Percentiles rank a stretch among this genome's conserved stretches.
Conservation (phyloP, 2,113 vertebrate genomes). For the Malurus alboscapulatus region DNA sequence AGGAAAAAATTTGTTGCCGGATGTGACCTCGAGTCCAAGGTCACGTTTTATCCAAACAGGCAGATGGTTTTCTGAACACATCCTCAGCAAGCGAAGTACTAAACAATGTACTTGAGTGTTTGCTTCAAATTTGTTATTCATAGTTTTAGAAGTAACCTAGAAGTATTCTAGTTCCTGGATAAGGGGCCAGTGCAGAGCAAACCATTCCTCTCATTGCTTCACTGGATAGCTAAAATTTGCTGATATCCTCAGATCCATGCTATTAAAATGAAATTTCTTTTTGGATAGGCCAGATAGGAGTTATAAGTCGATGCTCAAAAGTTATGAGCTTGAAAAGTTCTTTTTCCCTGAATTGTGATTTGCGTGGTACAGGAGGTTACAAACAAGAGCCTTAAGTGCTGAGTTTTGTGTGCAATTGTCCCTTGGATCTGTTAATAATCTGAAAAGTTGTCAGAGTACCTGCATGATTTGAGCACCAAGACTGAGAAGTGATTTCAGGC, state of each 20-base stretch:
- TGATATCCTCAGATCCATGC: not conserved
- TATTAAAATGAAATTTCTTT: not conserved
- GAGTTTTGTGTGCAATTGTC: not conserved
- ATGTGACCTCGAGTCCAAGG: not conserved
- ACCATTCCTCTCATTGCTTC: fast-evolving
- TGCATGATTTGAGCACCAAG: not conserved
- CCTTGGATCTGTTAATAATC: not conserved
- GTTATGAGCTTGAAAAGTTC: not conserved
- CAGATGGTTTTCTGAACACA: not conserved
- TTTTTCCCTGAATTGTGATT: not conserved
- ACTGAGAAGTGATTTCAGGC: not conserved
- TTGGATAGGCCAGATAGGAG: not conserved
- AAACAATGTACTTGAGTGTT: not conserved
- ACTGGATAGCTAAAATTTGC: not conserved
- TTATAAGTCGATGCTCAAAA: not conserved
- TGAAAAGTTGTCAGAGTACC: not conserved
- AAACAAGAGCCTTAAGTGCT: not conserved
- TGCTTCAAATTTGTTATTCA: not conserved
- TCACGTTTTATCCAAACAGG: not conserved
- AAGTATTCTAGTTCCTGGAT: not conserved
- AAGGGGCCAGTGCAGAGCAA: not conserved
- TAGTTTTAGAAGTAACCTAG: not conserved
- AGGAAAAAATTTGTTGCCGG: not conserved
- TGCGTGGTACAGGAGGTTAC: not conserved
- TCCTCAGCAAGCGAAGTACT: not conserved